Evolutionary conservation across 1,140 invertebrate genomes (phyloP).

Genomic region (Lepidurus arcticus): DNA sequence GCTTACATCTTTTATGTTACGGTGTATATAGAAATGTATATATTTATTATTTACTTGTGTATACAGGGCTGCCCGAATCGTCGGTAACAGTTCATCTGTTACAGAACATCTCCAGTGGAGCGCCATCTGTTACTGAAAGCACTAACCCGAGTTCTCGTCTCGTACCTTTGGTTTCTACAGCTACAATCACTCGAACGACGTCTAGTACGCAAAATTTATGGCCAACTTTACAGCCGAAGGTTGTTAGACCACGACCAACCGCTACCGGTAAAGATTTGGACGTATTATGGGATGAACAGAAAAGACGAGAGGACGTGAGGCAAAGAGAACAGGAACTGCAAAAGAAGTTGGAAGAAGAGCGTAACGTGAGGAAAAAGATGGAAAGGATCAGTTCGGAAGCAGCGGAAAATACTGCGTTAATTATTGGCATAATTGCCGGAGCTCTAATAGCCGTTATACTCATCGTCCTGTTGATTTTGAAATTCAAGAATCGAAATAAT

Average conservation of each 20-base stretch:
- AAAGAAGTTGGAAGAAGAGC: conserved; percentile 11
- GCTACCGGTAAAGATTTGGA: background rate
- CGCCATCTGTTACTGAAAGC: background rate
- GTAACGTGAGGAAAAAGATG: conserved; percentile 43
- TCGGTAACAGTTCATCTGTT: background rate
- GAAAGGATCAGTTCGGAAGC: conserved; percentile 64
- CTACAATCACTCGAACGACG: background rate
- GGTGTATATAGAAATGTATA: background rate
- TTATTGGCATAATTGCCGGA: conserved; percentile 84
- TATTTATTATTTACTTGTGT: background rate
- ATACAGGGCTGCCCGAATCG: background rate
- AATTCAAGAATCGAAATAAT: conserved; percentile 79
- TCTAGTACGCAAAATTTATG: background rate
- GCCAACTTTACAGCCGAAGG: background rate
- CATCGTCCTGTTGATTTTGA: conserved; percentile 80
- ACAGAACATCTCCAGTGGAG: background rate
- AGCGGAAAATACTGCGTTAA: conserved; percentile 65
- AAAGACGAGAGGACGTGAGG: background rate
- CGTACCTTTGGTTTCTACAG: background rate
- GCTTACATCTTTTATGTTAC: background rate
- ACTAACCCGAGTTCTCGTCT: background rate
- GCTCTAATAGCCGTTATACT: conserved; percentile 85
- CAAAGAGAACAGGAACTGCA: background rate
- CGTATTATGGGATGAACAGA: background rate
- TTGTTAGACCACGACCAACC: background rate